Evolutionary conservation across 2,797 vertebrate genomes (phyloP).

Genomic region (Sternarchorhynchus goeldii): DNA sequence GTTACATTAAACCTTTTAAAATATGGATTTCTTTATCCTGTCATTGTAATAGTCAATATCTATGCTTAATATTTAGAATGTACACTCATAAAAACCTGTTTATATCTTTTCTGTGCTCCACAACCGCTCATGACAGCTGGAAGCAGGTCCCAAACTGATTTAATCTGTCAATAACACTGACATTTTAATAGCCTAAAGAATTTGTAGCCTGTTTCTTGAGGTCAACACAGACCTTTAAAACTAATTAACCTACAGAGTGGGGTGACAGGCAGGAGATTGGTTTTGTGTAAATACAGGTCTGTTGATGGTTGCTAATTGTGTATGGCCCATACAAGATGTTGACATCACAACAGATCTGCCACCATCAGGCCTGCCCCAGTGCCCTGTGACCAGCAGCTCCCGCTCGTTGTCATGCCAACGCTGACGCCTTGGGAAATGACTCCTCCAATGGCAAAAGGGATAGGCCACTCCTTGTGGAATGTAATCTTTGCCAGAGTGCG

Average conservation of each 20-base stretch:
- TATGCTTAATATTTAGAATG: background rate
- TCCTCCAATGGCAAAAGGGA: slow-evolving; percentile 52
- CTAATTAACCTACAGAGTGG: slow-evolving; percentile 26
- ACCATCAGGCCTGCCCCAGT: slow-evolving; percentile 51
- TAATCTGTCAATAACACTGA: slow-evolving; percentile 6
- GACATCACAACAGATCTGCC: slow-evolving; percentile 65
- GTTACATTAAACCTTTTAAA: no score
- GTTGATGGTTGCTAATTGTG: slow-evolving; percentile 61
- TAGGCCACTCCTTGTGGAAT: slow-evolving; percentile 56
- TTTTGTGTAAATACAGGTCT: slow-evolving; percentile 58
- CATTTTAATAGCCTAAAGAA: slow-evolving; percentile 27
- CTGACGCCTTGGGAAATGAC: slow-evolving; percentile 54
- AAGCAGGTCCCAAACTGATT: slow-evolving; percentile 10
- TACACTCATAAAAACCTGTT: background rate
- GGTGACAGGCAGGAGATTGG: slow-evolving; percentile 22
- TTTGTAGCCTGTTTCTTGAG: slow-evolving; percentile 10
- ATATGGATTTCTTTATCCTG: no score
- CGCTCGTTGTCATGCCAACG: slow-evolving; percentile 69
- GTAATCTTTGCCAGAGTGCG: slow-evolving; percentile 55
- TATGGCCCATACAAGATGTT: slow-evolving; percentile 58
- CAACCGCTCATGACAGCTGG: background rate
- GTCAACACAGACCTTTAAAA: slow-evolving; percentile 3
- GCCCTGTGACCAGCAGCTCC: slow-evolving; percentile 50
- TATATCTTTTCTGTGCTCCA: background rate
- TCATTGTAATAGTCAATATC: background rate